Conservation (phyloP, 2,888 invertebrate species). For the Xestoiulus laeticollis region DNA sequence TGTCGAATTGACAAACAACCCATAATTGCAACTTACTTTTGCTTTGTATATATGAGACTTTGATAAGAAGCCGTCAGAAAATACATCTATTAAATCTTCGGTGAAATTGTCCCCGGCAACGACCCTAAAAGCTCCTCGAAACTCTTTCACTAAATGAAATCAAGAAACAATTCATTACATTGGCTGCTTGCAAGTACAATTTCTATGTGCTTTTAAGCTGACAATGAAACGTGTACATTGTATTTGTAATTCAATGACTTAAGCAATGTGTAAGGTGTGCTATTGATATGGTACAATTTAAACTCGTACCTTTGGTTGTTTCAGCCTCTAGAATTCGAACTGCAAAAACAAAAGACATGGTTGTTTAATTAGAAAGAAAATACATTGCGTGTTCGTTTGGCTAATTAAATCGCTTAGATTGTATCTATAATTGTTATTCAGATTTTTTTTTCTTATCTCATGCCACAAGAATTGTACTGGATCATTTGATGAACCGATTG, state of each 20-base stretch:
- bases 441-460: not conserved
- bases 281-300: not conserved
- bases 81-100: constrained; percentile 73
- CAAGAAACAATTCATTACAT: constrained; percentile 25
- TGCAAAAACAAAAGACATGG: not conserved
- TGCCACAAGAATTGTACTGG: not conserved
- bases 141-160: constrained; percentile 74
- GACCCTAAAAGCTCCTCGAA: constrained; percentile 82
- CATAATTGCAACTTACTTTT: constrained; percentile 67
- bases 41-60: constrained; percentile 79
- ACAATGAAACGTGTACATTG: not conserved
- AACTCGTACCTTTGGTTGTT: constrained; percentile 47
- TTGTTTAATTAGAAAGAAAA: constrained; percentile 16
- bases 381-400: not conserved
- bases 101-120: constrained; percentile 76
- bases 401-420: not conserved
- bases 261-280: too few relatives aligned
- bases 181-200: not conserved
- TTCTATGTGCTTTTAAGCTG: not conserved
- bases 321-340: constrained; percentile 52
- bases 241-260: too few relatives aligned
- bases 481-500: not conserved
- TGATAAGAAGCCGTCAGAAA: constrained; percentile 75
- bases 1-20: not conserved
- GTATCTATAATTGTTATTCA: not conserved